Base-by-base conservation (phyloP, 2,797 vertebrate species). In the Hozukius guyotensis region DNA sequence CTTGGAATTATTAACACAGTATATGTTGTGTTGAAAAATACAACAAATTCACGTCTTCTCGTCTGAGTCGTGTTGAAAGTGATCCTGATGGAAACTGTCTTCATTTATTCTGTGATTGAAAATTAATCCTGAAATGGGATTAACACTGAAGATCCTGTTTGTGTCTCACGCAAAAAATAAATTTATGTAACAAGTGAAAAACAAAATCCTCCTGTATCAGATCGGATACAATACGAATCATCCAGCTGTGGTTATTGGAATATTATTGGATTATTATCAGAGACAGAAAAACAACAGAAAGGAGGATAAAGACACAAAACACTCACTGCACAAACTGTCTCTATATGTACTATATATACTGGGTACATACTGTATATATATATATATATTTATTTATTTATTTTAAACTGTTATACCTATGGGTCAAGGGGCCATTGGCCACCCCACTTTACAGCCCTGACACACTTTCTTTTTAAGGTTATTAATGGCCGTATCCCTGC, bases 191-290 rank as follows among this genome's bases (percentile, higher is more conserved):
- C 71, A 46, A 66, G 84, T 68, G 34, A 61, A 36, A 42, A 52
- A 18, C 49, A 29, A 67, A 73, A 49, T n/a, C 66, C 55, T 63
- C n/a, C 36, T 3, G n/a, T 2, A 61, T 70, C 62, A 63, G 57
- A 78, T 52, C 60, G 24, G 65, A 77, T 12, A 62, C 57, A 11
- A 68, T 18, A 52, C 8, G 8, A 63, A 68, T 69, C 66, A 68
- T 69, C 61, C 76, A 36, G 78, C 49, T 5, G 36, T 9, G 4
- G 2, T 71, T 84, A 88, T 89, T 87, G 75, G 80, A 92, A 69
- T 78, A 74, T 90, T 74, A 90, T 83, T 78, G 87, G 88, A 90
- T 90, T 83, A 82, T 72, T 68, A 72, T 82, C 53, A 56, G 67
- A 10, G 71, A 79, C 46, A 77, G 69, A 80, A 60, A 86, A 87